Percentiles rank a stretch among this genome's conserved stretches.
phyloP scores from a whole-genome alignment of 2,113 vertebrate species.

The Pomatorhinus ruficollis region DNA sequence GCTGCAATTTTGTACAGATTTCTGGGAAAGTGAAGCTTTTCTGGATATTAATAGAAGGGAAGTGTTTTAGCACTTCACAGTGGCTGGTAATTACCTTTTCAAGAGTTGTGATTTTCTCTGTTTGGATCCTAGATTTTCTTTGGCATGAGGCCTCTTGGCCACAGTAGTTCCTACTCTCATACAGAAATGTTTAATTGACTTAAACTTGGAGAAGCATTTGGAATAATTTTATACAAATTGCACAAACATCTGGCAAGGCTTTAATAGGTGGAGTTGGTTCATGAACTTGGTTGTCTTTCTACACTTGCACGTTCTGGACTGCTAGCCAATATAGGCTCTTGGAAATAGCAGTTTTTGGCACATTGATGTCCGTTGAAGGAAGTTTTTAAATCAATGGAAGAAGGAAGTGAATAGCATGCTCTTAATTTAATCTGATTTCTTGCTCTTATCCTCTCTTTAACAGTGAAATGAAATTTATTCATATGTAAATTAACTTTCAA shows the following conservation, averaged over 20 bases:
- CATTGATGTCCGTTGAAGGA: accelerated
- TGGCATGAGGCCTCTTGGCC: background rate
- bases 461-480: background rate
- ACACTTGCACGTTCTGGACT: accelerated
- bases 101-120: constrained; percentile 31
- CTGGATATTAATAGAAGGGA: constrained; percentile 23
- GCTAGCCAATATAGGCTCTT: background rate
- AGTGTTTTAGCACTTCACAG: background rate
- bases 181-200: background rate
- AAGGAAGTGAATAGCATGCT: background rate
- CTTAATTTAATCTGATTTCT: background rate
- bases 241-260: background rate
- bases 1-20: background rate
- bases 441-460: background rate
- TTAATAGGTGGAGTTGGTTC: background rate
- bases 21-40: background rate
- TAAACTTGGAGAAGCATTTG: background rate
- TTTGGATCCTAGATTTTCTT: background rate
- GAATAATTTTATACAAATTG: background rate
- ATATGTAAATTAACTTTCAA: background rate
- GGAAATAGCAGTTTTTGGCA: background rate
- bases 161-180: background rate
- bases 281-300: background rate
- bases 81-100: constrained; percentile 23
- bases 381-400: background rate